These are phyloP conservation scores for Apodemia zela DNA, from an alignment of 2,888 invertebrate genomes.

Conservation along the genomic window DNA sequence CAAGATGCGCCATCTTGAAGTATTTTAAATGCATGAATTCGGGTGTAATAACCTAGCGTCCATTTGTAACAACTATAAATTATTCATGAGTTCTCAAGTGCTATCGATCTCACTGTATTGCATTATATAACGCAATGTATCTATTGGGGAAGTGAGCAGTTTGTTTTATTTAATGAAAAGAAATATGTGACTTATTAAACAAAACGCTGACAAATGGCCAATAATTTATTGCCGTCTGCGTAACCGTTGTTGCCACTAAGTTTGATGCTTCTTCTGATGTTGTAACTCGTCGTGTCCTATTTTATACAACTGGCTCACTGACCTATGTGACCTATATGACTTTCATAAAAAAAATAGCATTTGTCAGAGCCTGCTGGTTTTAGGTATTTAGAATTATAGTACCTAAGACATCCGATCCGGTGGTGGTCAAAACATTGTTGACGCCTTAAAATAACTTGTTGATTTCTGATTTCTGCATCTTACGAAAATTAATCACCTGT, in stretches of 20 bases:
- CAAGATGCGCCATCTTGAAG: constrained; percentile 33
- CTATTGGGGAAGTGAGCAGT: background rate
- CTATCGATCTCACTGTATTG: constrained; percentile 4
- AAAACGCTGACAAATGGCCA: background rate
- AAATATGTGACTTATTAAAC: background rate
- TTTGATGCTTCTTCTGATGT: background rate
- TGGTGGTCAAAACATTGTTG: too few species aligned
- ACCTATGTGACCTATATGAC: too few species aligned
- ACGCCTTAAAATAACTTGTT: too few species aligned
- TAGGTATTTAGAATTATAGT: too few species aligned
- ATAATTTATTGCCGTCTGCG: constrained; percentile 1
- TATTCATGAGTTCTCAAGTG: constrained; percentile 48
- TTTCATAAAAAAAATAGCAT: too few species aligned
- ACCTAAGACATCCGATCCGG: too few species aligned
- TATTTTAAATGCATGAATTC: constrained; percentile 57
- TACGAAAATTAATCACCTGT: too few species aligned
- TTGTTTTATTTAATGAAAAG: background rate
- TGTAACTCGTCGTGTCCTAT: background rate
- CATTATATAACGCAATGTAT: background rate
- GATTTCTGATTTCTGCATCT: too few species aligned
- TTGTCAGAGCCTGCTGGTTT: too few species aligned
- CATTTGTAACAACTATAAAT: constrained; percentile 46
- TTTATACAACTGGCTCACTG: background rate
- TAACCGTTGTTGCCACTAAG: background rate
- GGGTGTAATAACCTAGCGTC: constrained; percentile 62